Conservation (phyloP, 2,113 vertebrate species). For the Desmodus rotundus region DNA sequence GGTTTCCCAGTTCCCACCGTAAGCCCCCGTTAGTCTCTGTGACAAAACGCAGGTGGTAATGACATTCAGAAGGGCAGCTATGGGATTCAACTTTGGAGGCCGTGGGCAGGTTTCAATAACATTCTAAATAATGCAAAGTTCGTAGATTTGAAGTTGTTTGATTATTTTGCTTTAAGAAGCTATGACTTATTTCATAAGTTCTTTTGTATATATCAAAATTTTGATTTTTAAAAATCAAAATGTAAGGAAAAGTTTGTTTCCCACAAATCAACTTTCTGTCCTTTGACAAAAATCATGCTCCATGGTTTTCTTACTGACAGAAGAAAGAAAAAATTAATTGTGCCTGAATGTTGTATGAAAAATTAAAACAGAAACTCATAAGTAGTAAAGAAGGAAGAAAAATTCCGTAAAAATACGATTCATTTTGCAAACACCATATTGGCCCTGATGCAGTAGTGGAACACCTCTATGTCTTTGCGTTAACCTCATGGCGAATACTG, state of each 20-base stretch:
- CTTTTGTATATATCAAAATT: not conserved
- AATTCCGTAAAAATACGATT: not conserved
- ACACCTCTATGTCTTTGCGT: not conserved
- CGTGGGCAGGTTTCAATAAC: not conserved
- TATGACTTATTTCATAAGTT: not conserved
- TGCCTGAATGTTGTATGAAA: not conserved
- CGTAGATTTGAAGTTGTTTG: not conserved
- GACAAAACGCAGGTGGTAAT: not conserved
- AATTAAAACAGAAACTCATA: not conserved
- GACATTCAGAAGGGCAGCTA: not conserved
- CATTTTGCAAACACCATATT: not conserved
- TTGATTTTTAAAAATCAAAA: not conserved
- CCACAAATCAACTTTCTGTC: not conserved
- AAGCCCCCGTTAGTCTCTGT: not conserved
- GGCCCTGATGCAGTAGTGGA: not conserved
- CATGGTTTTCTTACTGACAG: not conserved
- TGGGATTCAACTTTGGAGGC: not conserved
- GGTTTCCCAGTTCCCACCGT: not conserved
- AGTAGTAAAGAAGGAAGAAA: not conserved
- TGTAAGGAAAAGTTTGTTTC: not conserved
- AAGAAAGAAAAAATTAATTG: too few relatives aligned
- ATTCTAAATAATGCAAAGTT: not conserved
- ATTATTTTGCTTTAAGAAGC: not conserved
- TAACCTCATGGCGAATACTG: not conserved
- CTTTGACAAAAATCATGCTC: not conserved